Percentiles rank a stretch among this genome's conserved stretches.
phyloP scores from a whole-genome alignment of 1,140 invertebrate genomes.

The Mesaphorura yosii region DNA sequence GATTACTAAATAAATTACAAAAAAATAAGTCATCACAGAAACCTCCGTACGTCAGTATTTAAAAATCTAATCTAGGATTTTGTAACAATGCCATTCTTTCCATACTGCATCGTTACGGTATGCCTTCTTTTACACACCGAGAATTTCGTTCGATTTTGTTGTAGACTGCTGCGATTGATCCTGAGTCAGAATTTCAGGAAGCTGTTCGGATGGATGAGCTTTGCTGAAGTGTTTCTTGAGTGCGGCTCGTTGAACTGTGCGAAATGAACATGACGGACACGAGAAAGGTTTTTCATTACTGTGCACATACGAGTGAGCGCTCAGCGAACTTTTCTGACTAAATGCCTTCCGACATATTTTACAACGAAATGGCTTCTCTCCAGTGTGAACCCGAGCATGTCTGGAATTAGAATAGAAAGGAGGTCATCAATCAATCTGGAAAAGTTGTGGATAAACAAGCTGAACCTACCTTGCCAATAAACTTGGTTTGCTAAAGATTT shows the following conservation, averaged over 20 bases:
- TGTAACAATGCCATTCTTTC: no score
- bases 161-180: neutral
- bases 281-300: conserved; percentile 50
- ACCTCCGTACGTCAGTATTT: no score
- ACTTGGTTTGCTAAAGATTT: conserved; percentile 31
- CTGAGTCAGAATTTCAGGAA: neutral
- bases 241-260: conserved; percentile 22
- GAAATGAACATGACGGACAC: conserved; percentile 36
- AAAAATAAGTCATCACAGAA: no score
- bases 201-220: conserved; percentile 24
- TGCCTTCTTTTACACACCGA: no score
- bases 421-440: no score
- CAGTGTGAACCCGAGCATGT: conserved; percentile 31
- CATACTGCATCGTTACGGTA: no score
- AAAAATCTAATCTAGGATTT: no score
- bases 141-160: no score
- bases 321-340: conserved; percentile 47
- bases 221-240: conserved; percentile 23
- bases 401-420: no score
- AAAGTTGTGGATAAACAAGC: no score
- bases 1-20: no score
- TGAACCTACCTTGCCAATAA: conserved; percentile 25
- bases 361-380: conserved; percentile 39
- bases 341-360: conserved; percentile 47
- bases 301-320: conserved; percentile 45